Conservation (phyloP, 37 sponge, comb jelly and placozoan genomes). For the Bolinopsis microptera region DNA sequence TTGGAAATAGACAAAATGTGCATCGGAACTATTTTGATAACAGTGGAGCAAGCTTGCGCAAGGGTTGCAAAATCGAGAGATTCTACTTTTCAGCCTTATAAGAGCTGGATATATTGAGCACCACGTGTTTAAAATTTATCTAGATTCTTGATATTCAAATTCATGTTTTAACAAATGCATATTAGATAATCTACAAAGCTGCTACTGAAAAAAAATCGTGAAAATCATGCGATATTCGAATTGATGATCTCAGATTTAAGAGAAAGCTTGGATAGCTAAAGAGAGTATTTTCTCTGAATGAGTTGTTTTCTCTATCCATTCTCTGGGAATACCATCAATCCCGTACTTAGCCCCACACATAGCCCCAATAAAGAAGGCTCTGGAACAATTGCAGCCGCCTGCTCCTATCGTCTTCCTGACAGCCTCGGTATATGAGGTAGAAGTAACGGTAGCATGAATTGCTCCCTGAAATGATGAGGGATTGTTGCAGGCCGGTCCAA, state of each 20-base stretch:
- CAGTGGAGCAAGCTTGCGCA: too few relatives aligned
- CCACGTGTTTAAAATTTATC: too few relatives aligned
- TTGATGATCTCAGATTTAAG: background rate
- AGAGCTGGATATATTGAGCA: too few relatives aligned
- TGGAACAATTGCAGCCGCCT: constrained; percentile 73
- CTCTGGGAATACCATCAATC: constrained; percentile 68
- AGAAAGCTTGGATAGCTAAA: background rate
- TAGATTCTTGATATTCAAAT: too few relatives aligned
- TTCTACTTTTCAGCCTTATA: too few relatives aligned
- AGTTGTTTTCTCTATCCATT: constrained; percentile 69
- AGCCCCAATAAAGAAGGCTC: constrained; percentile 67
- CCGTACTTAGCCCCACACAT: constrained; percentile 61
- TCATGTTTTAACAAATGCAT: too few relatives aligned
- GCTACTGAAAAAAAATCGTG: too few relatives aligned
- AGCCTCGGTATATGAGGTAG: constrained; percentile 44
- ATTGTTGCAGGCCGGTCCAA: constrained; percentile 9
- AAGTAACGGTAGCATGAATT: constrained; percentile 64
- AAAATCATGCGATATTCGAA: too few relatives aligned
- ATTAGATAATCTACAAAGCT: too few relatives aligned
- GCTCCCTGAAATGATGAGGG: constrained; percentile 71
- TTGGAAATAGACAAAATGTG: too few relatives aligned
- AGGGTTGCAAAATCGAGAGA: too few relatives aligned
- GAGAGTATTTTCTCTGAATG: constrained; percentile 40
- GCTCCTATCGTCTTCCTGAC: constrained; percentile 68
- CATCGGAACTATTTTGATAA: too few relatives aligned